phyloP scores from a whole-genome alignment of 2,797 vertebrate species.

The Scolopax rusticola region DNA sequence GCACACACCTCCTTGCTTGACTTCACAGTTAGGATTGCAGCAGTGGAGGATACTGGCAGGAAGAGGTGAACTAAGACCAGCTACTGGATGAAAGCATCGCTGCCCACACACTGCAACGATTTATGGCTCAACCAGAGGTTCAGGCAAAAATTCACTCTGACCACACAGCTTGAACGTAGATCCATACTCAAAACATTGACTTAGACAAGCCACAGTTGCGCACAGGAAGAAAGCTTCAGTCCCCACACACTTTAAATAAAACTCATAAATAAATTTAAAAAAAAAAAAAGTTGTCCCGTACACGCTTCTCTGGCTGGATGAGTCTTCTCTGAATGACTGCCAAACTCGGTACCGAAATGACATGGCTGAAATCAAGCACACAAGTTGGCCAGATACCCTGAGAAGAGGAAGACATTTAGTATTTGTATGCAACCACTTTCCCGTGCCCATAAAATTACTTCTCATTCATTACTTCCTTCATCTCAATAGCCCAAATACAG shows the following conservation, averaged over 20 bases:
- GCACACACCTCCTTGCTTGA: not conserved
- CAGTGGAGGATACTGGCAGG: not conserved
- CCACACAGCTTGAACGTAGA: not conserved
- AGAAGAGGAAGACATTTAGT: not conserved
- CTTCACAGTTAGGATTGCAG: not conserved
- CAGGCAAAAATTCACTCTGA: conserved; percentile 1
- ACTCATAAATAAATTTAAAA: not conserved
- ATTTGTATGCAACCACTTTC: not conserved
- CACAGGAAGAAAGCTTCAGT: not conserved
- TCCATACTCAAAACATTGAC: not conserved
- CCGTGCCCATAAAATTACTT: not conserved
- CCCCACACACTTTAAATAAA: not conserved
- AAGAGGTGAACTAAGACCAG: not conserved
- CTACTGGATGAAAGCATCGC: not conserved
- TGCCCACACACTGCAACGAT: not conserved
- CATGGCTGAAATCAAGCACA: not conserved
- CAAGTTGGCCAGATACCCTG: not conserved
- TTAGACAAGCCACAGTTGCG: not conserved
- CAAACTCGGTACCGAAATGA: not conserved
- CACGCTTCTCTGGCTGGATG: not conserved
- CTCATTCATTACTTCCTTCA: not conserved
- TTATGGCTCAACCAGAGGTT: not conserved
- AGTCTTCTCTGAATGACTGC: not conserved
- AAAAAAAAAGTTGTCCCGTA: not conserved
- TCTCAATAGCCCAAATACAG: not conserved